A percentile compares a stretch with the other conserved stretches of the same genome.
Conservation (phyloP, 23 tunicate genomes). For the Ascidia mentula region DNA sequence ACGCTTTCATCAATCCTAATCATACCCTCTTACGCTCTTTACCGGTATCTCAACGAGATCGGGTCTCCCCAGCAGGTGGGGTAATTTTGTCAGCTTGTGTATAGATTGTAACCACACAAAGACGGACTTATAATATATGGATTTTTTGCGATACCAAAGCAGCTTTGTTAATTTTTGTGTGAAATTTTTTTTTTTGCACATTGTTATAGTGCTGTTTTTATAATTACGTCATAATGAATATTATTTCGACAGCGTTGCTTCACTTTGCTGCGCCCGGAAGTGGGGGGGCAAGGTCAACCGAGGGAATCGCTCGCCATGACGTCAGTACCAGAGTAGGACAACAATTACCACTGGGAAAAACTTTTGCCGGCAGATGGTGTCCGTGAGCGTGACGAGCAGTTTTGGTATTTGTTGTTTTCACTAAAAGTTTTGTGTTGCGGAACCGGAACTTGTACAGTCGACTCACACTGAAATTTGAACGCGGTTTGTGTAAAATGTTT, state of each 20-base stretch:
- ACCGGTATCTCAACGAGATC: constrained; percentile 34
- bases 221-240: not conserved
- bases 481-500: too few species aligned
- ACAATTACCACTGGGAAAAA: not conserved
- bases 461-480: too few species aligned
- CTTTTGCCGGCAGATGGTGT: not conserved
- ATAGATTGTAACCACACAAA: not conserved
- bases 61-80: constrained; percentile 53
- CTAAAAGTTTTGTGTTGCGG: too few species aligned
- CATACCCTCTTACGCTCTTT: constrained; percentile 85
- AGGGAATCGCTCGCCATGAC: constrained; percentile 63
- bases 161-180: not conserved
- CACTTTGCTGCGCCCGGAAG: constrained; percentile 39
- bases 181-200: not conserved
- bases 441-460: too few species aligned
- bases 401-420: too few species aligned
- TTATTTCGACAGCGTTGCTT: constrained; percentile 36
- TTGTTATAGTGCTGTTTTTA: not conserved
- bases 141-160: not conserved
- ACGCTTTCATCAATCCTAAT: constrained; percentile 66
- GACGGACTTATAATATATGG: not conserved
- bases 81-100: not conserved
- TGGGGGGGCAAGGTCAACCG: constrained; percentile 55
- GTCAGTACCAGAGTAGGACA: constrained; percentile 30
- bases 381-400: too few species aligned